These are phyloP conservation scores for Chroicocephalus ridibundus DNA, from an alignment of 2,113 vertebrate genomes.

Conservation along the genomic window DNA sequence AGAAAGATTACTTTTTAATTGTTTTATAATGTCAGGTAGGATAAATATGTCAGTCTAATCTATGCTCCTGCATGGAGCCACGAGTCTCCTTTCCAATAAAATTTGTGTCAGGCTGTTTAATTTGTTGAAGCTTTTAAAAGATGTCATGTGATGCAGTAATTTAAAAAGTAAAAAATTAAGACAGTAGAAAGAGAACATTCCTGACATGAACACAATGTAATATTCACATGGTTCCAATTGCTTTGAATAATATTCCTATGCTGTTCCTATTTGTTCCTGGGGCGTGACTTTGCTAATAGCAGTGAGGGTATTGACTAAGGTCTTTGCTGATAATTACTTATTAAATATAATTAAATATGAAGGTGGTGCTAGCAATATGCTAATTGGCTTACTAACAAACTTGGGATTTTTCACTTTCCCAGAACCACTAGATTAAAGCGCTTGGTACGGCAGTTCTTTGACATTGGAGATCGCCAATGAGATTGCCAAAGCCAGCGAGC, in stretches of 20 bases:
- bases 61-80: not conserved
- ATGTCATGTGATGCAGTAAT: not conserved
- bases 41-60: constrained; percentile 23
- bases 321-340: not conserved
- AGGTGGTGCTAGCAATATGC: not conserved
- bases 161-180: not conserved
- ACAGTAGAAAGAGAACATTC: not conserved
- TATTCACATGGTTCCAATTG: not conserved
- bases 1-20: constrained; percentile 1
- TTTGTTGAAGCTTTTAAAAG: constrained; percentile 30
- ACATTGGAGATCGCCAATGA: fast-evolving
- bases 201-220: not conserved
- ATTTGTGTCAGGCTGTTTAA: constrained; percentile 20
- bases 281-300: not conserved
- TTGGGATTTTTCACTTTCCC: not conserved
- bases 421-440: not conserved
- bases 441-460: not conserved
- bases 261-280: not conserved
- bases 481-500: not conserved
- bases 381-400: not conserved
- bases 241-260: not conserved
- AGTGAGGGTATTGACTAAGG: not conserved
- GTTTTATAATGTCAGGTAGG: constrained; percentile 12
- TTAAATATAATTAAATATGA: not conserved
- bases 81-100: not conserved